Conservation (phyloP, 2,113 vertebrate genomes). For the Daubentonia madagascariensis region DNA sequence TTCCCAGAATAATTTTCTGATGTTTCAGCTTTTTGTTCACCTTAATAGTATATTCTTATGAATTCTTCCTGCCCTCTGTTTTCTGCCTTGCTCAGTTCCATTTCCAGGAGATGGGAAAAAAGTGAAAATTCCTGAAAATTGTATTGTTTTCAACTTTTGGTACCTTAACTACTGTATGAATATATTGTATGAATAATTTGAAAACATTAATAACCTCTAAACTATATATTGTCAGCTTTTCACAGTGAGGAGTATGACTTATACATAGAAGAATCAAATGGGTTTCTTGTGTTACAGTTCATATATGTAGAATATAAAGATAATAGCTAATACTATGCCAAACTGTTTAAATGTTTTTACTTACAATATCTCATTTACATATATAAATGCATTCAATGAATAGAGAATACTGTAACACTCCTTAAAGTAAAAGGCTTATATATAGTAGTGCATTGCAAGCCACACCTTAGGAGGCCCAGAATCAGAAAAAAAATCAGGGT, state of each 20-base stretch:
- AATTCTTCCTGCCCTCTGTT: neutral
- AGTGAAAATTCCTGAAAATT: neutral
- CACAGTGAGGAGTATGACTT: neutral
- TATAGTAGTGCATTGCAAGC: neutral
- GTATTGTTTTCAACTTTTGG: neutral
- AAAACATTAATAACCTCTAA: neutral
- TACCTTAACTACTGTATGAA: neutral
- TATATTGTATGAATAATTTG: neutral
- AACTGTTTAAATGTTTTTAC: neutral
- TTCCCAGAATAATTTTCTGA: neutral
- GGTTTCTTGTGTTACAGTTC: neutral
- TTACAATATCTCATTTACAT: neutral
- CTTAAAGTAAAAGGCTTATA: neutral
- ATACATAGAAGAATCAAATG: neutral
- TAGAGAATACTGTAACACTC: neutral
- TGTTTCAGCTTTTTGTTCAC: neutral
- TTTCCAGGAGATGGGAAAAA: neutral
- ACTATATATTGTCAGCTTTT: neutral
- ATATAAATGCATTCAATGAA: neutral
- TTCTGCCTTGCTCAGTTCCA: neutral
- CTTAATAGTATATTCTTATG: neutral
- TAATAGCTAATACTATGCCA: neutral
- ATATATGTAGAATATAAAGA: neutral
- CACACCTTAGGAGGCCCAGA: neutral
- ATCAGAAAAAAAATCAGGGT: neutral